Evolutionary conservation across 1,140 invertebrate species (phyloP).

Genomic region (Mycetomoellerius zeteki): DNA sequence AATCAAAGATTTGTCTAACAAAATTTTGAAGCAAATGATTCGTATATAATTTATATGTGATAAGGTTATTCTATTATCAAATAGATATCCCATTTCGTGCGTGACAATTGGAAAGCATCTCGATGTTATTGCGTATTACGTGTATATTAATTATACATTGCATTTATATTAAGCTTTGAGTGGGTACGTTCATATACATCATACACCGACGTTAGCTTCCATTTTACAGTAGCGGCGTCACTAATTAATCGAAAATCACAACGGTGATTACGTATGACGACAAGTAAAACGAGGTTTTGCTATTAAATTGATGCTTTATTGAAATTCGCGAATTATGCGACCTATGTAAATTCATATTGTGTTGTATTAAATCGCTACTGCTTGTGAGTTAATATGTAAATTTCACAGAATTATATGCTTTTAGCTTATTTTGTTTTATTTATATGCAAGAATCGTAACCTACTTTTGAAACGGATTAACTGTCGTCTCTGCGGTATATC

Average conservation of each 20-base stretch:
- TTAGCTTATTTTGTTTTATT: constrained; percentile 51
- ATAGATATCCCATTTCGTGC: constrained; percentile 27
- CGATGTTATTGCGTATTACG: constrained; percentile 48
- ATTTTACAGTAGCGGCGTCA: constrained; percentile 47
- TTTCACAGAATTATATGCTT: constrained; percentile 39
- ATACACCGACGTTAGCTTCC: constrained; percentile 29
- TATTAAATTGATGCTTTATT: constrained; percentile 66
- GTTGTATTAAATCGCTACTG: constrained; percentile 57
- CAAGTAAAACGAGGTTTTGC: constrained; percentile 52
- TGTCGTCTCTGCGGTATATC: constrained; percentile 15
- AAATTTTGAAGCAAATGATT: neutral
- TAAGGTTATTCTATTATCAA: constrained; percentile 18
- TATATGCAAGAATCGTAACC: constrained; percentile 48
- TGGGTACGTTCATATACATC: constrained; percentile 7
- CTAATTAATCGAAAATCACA: constrained; percentile 65
- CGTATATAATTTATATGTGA: neutral
- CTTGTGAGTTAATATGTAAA: constrained; percentile 60
- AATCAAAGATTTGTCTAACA: neutral
- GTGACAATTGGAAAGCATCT: constrained; percentile 28
- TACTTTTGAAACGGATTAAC: constrained; percentile 58
- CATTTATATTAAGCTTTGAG: constrained; percentile 63
- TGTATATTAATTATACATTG: constrained; percentile 62
- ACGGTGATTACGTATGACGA: constrained; percentile 58
- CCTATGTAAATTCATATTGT: constrained; percentile 63
- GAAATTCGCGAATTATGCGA: constrained; percentile 62